Base-by-base conservation (phyloP, 2,888 invertebrate genomes). In the Lepidonotus clava region DNA sequence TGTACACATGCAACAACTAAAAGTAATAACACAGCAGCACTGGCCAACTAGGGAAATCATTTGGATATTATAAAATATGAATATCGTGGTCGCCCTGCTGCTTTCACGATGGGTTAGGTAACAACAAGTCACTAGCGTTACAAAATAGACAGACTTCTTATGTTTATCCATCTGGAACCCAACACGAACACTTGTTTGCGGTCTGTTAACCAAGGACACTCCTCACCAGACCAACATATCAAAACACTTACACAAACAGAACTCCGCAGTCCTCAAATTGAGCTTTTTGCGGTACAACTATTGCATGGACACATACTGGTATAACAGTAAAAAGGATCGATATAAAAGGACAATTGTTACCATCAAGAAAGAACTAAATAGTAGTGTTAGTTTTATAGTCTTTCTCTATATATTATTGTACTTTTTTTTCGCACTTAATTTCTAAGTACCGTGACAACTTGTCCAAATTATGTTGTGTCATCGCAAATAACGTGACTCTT, bases 1-100 rank as follows among this genome's bases (percentile, higher is more conserved):
- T 71, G 71, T 71, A 71, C 71, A 71, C 71, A 71, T 71, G 71
- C 71, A 71, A 71, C 71, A 71, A 71, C 71, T 36, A 34, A 71
- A 71, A 34, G 2, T 28, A 28, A 61, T 61, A 61, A 61, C 61
- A 71, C 71, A 38, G 71, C 71, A 71, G 71, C 71, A 34, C 34
- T 36, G 8, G 71, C 71, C 71, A 71, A 21, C 71, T 36, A 34
- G 38, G 38, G 38, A 71, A 36, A 36, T 18, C 18, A 71, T 34
- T 38, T 32, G 28, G 18, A 36, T 6, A 71, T 38, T 34, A 18
- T 36, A 71, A 71, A 71, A 71, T 34, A 61, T 24, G 61, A 61
- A 61, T 61, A 32, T 32, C 24, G 28, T 61, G 61, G 61, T 28
- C 61, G 61, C 61, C 28, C 61, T n/a, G 11, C 24, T 11, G 61